Evolutionary conservation across 2,113 vertebrate species (phyloP).

Genomic region (Microcebus murinus): DNA sequence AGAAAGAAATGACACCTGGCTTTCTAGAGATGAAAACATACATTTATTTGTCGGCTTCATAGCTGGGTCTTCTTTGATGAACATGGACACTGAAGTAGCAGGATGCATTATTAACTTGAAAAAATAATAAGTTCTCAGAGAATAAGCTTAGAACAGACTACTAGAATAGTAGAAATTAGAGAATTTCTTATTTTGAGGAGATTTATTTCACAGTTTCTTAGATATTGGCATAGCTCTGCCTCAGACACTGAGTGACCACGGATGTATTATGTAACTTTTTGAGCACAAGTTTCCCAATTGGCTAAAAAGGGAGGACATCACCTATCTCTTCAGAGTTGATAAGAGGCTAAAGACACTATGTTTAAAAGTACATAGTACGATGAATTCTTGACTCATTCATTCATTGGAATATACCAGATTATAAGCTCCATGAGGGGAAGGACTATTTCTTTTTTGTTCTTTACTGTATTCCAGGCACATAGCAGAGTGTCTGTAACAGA

Average conservation of each 20-base stretch:
- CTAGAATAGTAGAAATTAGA: not conserved
- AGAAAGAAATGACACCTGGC: not conserved
- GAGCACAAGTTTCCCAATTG: slow-evolving; percentile 30
- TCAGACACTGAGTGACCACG: not conserved
- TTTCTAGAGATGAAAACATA: slow-evolving; percentile 23
- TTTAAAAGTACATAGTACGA: not conserved
- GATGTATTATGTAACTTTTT: not conserved
- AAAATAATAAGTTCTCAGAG: slow-evolving; percentile 1
- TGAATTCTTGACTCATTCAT: not conserved
- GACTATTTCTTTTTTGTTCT: not conserved
- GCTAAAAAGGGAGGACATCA: not conserved
- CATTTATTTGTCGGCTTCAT: not conserved
- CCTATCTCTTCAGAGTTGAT: not conserved
- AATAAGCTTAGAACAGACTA: not conserved
- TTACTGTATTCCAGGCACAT: not conserved
- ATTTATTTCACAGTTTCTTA: slow-evolving; percentile 19
- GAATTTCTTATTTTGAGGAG: slow-evolving; percentile 41
- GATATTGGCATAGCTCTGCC: not conserved
- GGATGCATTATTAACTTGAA: slow-evolving; percentile 18
- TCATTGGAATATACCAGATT: not conserved
- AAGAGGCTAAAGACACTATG: not conserved
- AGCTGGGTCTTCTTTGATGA: not conserved
- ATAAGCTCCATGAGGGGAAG: not conserved
- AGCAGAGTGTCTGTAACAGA: not conserved
- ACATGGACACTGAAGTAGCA: not conserved